Evolutionary conservation across 1,140 invertebrate genomes (phyloP), one percentile per base, ranked within the genome.

Genomic region (Brachystomella parvula): DNA sequence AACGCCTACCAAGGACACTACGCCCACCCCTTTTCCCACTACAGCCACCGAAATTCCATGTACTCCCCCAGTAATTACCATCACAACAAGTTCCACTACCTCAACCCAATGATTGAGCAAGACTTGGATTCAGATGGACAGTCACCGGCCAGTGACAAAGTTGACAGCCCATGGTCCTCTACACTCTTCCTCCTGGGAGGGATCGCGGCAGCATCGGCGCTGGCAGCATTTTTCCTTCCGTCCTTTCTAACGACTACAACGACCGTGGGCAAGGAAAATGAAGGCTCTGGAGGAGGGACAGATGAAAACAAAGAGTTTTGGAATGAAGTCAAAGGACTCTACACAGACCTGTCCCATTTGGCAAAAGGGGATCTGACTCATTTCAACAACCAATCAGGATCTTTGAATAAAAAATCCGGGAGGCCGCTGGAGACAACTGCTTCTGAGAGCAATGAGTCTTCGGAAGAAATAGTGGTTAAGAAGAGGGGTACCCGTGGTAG

Each of bases 301-400:
- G 26, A 63, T 2, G 30, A 17, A 2, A 63, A 69, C 35, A 31
- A 59, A 1, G 69, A 73, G 33, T 57, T 73, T 6, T 73, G 72
- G 72, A 63, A 39, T 2, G 72, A 73, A 58, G 65, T 73, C 63
- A 73, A 73, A 59, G 72, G 69, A 1, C 53, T 71, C 1, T 73
- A 73, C 61, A 65, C 57, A 39, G 72, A 73, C 39, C 24, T 73
- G 17, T 47, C 65, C 9, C 64, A 64, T 32, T 57, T 73, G n/a
- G 64, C 64, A 0, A 39, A 61, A 21, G 72, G 72, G 6, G 72
- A 73, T 29, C 70, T 68, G 44, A 32, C 31, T 24, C 35, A 64
- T 39, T 71, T 71, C 39, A 30, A 65, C 21, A 47, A 57, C n/a
- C 39, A 64, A 9, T 32, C 47, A 19, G 47, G 33, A 26, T 28